Conservation (phyloP, 2,888 invertebrate species). For the Geophilus truncorum region DNA sequence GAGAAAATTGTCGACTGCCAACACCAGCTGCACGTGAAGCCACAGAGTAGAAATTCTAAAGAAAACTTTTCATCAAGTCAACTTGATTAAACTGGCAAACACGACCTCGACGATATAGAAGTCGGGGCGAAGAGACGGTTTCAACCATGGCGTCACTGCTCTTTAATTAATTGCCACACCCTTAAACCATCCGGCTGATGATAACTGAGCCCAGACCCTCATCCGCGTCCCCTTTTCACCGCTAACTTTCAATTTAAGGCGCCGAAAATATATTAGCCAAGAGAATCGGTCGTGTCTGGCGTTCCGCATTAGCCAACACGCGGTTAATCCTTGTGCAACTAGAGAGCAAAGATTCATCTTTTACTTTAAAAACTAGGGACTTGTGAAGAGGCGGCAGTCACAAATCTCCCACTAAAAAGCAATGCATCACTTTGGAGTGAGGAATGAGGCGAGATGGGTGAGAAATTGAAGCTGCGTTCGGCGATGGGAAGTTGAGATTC, state of each 20-base stretch:
- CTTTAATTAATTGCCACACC: not conserved
- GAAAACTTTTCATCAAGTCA: not conserved
- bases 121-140: too few species aligned
- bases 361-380: not conserved
- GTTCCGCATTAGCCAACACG: not conserved
- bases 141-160: not conserved
- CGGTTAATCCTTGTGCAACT: not conserved
- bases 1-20: not conserved
- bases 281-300: not conserved
- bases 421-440: not conserved
- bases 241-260: not conserved
- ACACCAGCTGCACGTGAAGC: not conserved
- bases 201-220: not conserved
- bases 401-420: not conserved
- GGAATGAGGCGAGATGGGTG: not conserved
- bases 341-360: not conserved
- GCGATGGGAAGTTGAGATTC: not conserved
- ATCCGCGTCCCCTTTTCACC: too few species aligned
- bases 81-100: not conserved
- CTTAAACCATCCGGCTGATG: not conserved
- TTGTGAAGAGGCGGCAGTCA: not conserved
- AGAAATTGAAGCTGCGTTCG: not conserved
- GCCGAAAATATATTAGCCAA: not conserved
- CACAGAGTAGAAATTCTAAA: not conserved
- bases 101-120: too few species aligned